Percentiles rank a stretch among this genome's conserved stretches.
Evolutionary conservation across 2,888 invertebrate species (phyloP).

Genomic region (Pherbina coryleti): DNA sequence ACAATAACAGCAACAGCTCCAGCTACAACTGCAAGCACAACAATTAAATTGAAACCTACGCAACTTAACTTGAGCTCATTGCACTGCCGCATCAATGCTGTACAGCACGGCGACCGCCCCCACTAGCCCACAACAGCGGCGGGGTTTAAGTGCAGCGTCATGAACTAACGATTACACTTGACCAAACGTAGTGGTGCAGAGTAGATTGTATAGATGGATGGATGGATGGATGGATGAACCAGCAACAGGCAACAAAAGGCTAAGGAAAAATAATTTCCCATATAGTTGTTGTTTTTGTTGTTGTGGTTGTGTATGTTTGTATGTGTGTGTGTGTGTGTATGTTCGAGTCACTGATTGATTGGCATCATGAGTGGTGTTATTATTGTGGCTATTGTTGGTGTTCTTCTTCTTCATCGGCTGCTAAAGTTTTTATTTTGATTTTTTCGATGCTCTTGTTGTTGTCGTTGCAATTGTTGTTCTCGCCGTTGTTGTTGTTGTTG

Average conservation of each 20-base stretch:
- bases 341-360: slow-evolving; percentile 61
- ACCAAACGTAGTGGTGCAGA: slow-evolving; percentile 35
- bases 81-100: background rate
- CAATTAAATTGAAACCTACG: slow-evolving; percentile 55
- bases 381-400: slow-evolving; percentile 42
- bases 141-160: slow-evolving; percentile 65
- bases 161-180: slow-evolving; percentile 63
- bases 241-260: background rate
- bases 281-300: slow-evolving; percentile 34
- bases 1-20: background rate
- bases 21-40: slow-evolving; percentile 33
- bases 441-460: slow-evolving; percentile 48
- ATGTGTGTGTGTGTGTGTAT: slow-evolving; percentile 7
- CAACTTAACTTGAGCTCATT: slow-evolving; percentile 41
- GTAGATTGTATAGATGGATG: background rate
- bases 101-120: background rate
- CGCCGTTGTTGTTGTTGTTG: slow-evolving; percentile 37
- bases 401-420: slow-evolving; percentile 21
- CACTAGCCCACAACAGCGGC: background rate
- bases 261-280: slow-evolving; percentile 21
- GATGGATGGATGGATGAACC: background rate
- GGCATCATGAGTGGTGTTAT: slow-evolving; percentile 63
- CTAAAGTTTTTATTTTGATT: slow-evolving; percentile 32
- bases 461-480: slow-evolving; percentile 62
- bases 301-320: slow-evolving; percentile 15